Base-by-base conservation (phyloP, 1,140 invertebrate genomes). In the Chrysoperla carnea region DNA sequence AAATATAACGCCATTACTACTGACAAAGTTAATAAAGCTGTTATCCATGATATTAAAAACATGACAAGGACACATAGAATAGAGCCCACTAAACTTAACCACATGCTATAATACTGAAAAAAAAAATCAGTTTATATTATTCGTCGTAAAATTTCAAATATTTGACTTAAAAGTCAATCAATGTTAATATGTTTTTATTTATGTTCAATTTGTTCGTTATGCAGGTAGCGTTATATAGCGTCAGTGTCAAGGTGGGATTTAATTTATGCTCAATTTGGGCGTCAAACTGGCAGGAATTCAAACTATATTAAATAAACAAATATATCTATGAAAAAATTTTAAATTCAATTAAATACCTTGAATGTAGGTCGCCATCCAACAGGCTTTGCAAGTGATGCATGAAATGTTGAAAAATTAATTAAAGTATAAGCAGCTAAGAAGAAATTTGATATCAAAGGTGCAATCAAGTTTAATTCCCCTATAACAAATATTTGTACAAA, bases 391-490 rank as follows among this genome's bases (percentile, higher is more conserved):
- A 86, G 63, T 38, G 87, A 89, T 15, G 91, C 92, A 67, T 97
- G 91, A 63, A 97, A 97, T 38, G 90, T 95, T 40, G 88, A 88
- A 60, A 94, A 97, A 67, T 97, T 98, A 47, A 98, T 91, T 17
- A 99, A 72, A 45, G 88, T 89, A 57, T 97, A 99, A 6, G 92
- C 89, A 48, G 92, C 92, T 52, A 99, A 67, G 66, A 97, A 98
- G 65, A 98, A 97, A 59, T 98, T 98, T 14, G 92, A 96, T 48
- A 99, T 97, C 40, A 98, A 67, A 6, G 92, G 91, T 28, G 94
- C 93, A 48, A 99, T 95, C 29, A 80, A 66, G 60, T 98, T 92
- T 29, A 97, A 61, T 54, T 92, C 81, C 51, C 83, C 84, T 81
- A 64, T 49, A 67, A 75, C n/a, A 35, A 31, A 23, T 11, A 11